Percentiles rank a stretch among this genome's conserved stretches.
phyloP scores from a whole-genome alignment of 2,113 vertebrate genomes.

The Furnarius figulus region DNA sequence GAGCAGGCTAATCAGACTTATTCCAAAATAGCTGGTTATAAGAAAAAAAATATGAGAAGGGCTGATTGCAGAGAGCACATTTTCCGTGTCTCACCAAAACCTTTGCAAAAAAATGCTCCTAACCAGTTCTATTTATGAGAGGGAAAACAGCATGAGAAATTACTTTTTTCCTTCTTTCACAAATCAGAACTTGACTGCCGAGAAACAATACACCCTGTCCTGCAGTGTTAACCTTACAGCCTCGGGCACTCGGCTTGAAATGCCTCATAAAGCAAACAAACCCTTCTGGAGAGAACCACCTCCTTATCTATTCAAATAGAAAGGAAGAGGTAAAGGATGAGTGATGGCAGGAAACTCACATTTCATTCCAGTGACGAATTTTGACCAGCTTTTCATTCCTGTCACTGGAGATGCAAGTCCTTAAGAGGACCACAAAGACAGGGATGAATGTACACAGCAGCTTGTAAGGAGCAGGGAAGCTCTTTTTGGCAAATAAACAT shows the following conservation, averaged over 20 bases:
- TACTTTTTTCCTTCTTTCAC: not conserved
- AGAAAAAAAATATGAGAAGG: not conserved
- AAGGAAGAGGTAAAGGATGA: slow-evolving; percentile 25
- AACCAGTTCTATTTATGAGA: not conserved
- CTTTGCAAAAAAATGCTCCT: not conserved
- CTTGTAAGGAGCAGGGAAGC: not conserved
- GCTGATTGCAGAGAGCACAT: not conserved
- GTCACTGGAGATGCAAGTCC: not conserved
- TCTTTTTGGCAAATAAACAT: not conserved
- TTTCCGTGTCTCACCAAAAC: not conserved
- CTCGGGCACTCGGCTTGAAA: not conserved
- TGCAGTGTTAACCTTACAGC: not conserved
- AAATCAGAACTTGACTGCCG: not conserved
- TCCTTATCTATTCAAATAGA: slow-evolving; percentile 5
- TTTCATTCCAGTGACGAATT: slow-evolving; percentile 39
- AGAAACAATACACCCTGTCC: not conserved
- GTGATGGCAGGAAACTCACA: not conserved
- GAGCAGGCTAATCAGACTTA: not conserved
- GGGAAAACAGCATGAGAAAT: slow-evolving; percentile 1
- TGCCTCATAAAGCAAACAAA: slow-evolving; percentile 12
- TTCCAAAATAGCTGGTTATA: not conserved
- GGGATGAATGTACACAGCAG: not conserved
- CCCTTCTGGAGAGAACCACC: not conserved
- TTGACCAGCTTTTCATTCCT: not conserved
- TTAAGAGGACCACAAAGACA: not conserved